phyloP scores from a whole-genome alignment of 2,113 vertebrate genomes.

The Rhipidura dahli region DNA sequence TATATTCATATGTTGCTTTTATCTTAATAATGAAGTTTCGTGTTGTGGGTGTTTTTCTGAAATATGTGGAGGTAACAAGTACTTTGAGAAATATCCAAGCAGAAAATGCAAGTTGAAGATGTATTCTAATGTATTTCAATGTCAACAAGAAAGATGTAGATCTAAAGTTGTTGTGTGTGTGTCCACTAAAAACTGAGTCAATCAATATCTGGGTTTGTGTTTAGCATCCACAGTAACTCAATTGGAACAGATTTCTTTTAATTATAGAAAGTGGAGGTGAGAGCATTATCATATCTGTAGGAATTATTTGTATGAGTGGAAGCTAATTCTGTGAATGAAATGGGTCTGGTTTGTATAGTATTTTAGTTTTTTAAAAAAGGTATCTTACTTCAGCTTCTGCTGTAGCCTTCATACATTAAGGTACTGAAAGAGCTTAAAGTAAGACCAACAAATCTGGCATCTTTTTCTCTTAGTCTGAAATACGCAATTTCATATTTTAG shows the following conservation, averaged over 20 bases:
- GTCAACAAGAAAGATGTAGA: neutral
- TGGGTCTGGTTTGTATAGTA: neutral
- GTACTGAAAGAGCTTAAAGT: neutral
- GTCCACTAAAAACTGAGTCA: neutral
- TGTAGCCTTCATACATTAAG: neutral
- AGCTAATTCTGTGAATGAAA: neutral
- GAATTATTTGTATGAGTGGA: neutral
- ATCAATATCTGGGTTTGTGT: neutral
- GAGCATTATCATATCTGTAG: neutral
- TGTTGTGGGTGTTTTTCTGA: neutral
- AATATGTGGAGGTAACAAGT: neutral
- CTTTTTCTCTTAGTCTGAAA: neutral
- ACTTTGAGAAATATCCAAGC: neutral
- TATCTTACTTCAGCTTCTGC: neutral
- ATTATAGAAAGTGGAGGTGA: neutral
- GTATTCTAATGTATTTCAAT: neutral
- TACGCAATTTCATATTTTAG: neutral
- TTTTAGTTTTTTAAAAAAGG: neutral
- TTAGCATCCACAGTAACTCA: neutral
- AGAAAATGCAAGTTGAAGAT: neutral
- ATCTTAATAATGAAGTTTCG: neutral
- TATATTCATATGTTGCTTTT: neutral
- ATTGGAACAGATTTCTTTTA: neutral
- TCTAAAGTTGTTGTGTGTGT: neutral
- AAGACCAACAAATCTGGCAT: neutral